Evolutionary conservation across 2,113 vertebrate species (phyloP).

Genomic region (Sterrhoptilus dennistouni): DNA sequence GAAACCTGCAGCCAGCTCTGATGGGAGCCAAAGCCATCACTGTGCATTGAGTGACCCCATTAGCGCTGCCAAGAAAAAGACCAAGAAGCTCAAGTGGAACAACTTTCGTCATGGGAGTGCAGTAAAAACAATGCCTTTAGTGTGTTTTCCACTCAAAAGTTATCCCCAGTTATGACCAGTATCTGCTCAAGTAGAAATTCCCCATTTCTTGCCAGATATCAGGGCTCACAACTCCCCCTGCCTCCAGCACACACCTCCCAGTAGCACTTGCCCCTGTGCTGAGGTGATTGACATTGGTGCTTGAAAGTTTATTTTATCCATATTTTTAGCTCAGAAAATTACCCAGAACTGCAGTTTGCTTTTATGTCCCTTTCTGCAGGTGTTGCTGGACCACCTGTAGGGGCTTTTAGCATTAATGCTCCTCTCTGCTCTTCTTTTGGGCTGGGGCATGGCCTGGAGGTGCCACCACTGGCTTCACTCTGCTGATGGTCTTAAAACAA

Average conservation of each 20-base stretch:
- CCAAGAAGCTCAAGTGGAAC: not conserved
- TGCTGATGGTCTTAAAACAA: not conserved
- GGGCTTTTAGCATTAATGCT: not conserved
- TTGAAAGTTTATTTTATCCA: not conserved
- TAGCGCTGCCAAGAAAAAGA: not conserved
- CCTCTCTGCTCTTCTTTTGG: fast-evolving
- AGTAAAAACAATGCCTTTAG: not conserved
- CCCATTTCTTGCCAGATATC: not conserved
- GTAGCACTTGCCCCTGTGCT: not conserved
- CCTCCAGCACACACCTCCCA: not conserved
- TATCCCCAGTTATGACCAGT: not conserved
- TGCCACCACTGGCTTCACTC: not conserved
- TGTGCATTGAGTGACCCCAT: not conserved
- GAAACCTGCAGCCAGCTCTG: not conserved
- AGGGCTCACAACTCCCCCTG: not conserved
- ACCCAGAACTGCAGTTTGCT: not conserved
- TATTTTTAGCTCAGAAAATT: not conserved
- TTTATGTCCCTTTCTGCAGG: not conserved
- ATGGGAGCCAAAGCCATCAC: fast-evolving
- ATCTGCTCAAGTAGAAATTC: not conserved
- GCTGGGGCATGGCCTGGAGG: not conserved
- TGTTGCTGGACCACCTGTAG: not conserved
- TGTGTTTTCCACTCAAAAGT: not conserved
- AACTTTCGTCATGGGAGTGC: not conserved
- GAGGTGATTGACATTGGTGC: not conserved